Evolutionary conservation across 2,888 invertebrate genomes (phyloP).

Genomic region (Caenorhabditis afra): DNA sequence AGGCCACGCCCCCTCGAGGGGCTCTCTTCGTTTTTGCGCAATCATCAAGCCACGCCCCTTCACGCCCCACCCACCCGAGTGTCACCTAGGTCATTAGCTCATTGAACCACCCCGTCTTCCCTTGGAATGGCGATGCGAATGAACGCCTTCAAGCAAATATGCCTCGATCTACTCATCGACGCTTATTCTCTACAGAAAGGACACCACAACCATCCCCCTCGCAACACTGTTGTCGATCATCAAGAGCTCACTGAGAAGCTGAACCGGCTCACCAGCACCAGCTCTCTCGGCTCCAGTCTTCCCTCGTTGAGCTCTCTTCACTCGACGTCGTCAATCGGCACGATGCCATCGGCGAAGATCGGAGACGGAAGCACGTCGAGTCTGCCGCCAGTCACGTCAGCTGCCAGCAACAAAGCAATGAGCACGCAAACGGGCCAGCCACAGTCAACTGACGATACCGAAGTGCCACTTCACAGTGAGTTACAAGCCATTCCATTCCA

Average conservation of each 20-base stretch:
- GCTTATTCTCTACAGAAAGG: constrained; percentile 57
- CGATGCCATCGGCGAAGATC: constrained; percentile 73
- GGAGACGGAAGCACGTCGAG: constrained; percentile 66
- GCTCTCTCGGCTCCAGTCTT: constrained; percentile 65
- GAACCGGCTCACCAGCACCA: constrained; percentile 64
- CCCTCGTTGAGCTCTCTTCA: constrained; percentile 69
- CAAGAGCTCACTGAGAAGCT: constrained; percentile 66
- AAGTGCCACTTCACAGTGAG: constrained; percentile 48
- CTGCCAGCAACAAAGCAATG: constrained; percentile 19
- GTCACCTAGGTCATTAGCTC: neutral
- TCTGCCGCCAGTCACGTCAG: constrained; percentile 35
- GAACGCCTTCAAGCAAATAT: constrained; percentile 27
- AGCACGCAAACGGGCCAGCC: constrained; percentile 35
- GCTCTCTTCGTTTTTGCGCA: neutral
- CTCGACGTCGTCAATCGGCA: constrained; percentile 62
- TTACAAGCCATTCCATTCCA: neutral
- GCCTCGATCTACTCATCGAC: constrained; percentile 27
- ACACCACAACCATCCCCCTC: constrained; percentile 19
- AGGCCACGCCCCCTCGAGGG: constrained; percentile 34
- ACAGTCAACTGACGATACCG: neutral
- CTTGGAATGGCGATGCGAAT: constrained; percentile 28
- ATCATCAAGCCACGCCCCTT: neutral
- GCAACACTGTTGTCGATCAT: constrained; percentile 58
- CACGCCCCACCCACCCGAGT: constrained; percentile 11
- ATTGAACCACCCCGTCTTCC: neutral